Conservation (phyloP, 1,140 invertebrate species). For the Ceratina australensis region DNA sequence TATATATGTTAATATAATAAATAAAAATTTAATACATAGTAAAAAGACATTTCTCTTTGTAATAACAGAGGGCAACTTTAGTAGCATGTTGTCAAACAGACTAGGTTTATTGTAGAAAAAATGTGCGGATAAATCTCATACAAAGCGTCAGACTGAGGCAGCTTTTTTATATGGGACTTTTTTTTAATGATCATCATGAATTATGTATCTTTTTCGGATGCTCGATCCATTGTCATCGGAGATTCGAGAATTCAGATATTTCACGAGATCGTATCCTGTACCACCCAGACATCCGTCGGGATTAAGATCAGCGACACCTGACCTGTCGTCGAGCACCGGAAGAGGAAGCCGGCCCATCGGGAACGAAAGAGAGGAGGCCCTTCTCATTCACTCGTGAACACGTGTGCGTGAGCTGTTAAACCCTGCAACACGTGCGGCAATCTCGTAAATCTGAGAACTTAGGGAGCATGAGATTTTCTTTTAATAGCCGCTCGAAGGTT, state of each 20-base stretch:
- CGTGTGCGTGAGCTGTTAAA: slow-evolving; percentile 57
- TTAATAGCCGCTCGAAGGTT: background rate
- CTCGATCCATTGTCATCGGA: background rate
- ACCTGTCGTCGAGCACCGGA: slow-evolving; percentile 63
- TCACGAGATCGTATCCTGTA: slow-evolving; percentile 50
- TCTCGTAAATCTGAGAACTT: slow-evolving; percentile 37
- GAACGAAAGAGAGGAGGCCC: slow-evolving; percentile 33
- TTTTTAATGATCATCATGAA: background rate
- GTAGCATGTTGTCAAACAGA: no score
- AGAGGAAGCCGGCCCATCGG: slow-evolving; percentile 58
- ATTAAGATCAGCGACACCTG: slow-evolving; percentile 63
- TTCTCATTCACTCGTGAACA: slow-evolving; percentile 55
- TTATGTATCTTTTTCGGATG: background rate
- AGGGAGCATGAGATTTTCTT: no score
- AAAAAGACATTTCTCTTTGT: slow-evolving; percentile 1
- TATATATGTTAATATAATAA: no score
- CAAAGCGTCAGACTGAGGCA: no score
- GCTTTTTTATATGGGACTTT: no score
- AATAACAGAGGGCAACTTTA: slow-evolving; percentile 39
- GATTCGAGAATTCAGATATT: slow-evolving; percentile 19
- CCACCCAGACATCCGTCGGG: slow-evolving; percentile 44
- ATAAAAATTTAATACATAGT: background rate
- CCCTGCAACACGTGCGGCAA: slow-evolving; percentile 50
- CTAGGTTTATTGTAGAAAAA: no score
- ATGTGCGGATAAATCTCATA: no score